Conservation (phyloP, 30 jellyfish, hydroid and myxozoan species). For the Catostylus mosaicus region DNA sequence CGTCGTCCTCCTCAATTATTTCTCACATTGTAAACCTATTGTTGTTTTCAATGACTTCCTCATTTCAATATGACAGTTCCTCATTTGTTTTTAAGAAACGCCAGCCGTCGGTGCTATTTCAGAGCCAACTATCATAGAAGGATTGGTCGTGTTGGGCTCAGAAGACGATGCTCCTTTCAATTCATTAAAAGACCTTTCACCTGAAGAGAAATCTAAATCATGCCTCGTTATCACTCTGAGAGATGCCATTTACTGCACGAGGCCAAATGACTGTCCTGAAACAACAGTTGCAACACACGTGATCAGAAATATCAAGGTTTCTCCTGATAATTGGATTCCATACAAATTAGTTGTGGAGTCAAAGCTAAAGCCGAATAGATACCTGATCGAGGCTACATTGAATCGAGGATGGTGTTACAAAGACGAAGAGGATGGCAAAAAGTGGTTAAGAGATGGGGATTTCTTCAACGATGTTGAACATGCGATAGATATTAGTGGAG, state of each 20-base stretch:
- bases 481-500: slow-evolving; percentile 4
- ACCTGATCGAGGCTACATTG: slow-evolving; percentile 43
- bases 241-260: slow-evolving; percentile 42
- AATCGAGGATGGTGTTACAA: slow-evolving; percentile 63
- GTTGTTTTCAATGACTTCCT: no score
- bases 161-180: no score
- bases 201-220: not conserved
- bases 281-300: slow-evolving; percentile 7
- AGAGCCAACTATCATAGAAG: no score
- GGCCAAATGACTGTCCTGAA: slow-evolving; percentile 18
- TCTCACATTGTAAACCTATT: no score
- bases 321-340: slow-evolving; percentile 6
- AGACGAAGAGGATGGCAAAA: slow-evolving; percentile 9
- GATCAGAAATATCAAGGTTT: slow-evolving; percentile 6
- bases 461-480: slow-evolving; percentile 43
- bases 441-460: slow-evolving; percentile 62
- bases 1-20: no score
- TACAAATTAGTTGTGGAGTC: slow-evolving; percentile 1
- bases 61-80: not conserved
- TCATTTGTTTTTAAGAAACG: no score
- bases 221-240: slow-evolving; percentile 31
- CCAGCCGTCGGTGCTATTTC: not conserved
- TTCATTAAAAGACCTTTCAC: no score
- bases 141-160: no score
- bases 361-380: slow-evolving; percentile 27